Evolutionary conservation across 1,140 invertebrate genomes (phyloP), one percentile per base, ranked within the genome.

Genomic region (Drosophila pseudoobscura): DNA sequence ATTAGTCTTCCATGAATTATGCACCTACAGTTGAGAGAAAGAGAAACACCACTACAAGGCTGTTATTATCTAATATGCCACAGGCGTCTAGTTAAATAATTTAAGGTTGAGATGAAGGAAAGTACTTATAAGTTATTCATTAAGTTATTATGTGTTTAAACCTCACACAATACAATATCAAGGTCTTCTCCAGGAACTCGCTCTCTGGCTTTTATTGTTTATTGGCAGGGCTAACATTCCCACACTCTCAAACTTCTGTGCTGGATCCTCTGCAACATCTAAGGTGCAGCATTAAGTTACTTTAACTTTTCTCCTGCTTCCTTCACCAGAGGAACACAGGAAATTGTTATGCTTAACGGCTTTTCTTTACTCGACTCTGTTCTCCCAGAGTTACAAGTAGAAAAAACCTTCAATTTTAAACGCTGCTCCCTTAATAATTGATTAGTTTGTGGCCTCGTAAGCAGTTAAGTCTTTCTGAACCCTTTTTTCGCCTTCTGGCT

Each of bases 1-100:
- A 84, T 85, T 84, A 84, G 80, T 70, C 49, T 51, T 24, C 54
- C 51, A 78, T 85, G 49, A 84, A 84, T 84, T 68, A 80, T 80
- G 82, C 59, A 85, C 56, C 35, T 5, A 3, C 11, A 39, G 5
- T 39, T 13, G 35, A 11, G 11, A 13, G 35, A 5, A 13, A 39
- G 3, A 39, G 35, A 39, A 39, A 5, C 8, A 35, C 31, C 3
- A 35, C 31, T 2, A 9, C 9, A 2, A 35, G 1, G 9, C 35
- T 29, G 11, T 39, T 74, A 74, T 74, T 77, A 77, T 69, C 71
- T 77, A 77, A 77, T 77, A 77, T 74, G 75, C 75, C 75, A 75
- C 75, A 64, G 72, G 71, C 65, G 75, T 75, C 71, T 77, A 74
- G 58, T 70, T 75, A 75, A 77, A 77, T 77, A 75, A 75, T 77